Evolutionary conservation across 2,888 invertebrate genomes (phyloP).

Genomic region (Helicoverpa assulta): DNA sequence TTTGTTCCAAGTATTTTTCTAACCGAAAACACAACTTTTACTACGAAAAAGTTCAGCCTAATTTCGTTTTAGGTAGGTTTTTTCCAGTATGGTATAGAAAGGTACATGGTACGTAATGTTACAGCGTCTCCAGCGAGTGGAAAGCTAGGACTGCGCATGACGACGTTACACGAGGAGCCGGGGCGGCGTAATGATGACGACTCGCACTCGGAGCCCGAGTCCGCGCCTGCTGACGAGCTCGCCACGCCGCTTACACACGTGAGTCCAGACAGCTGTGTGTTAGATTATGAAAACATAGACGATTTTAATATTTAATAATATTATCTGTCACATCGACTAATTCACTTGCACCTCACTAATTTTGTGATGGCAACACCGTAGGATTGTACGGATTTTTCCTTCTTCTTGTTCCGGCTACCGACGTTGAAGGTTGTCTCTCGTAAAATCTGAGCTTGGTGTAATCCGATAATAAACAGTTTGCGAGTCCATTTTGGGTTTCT

Average conservation of each 20-base stretch:
- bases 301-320: too few relatives aligned
- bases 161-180: slow-evolving; percentile 97
- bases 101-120: slow-evolving; percentile 58
- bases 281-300: too few relatives aligned
- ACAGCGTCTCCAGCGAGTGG: slow-evolving; percentile 95
- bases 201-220: slow-evolving; percentile 88
- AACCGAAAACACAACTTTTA: slow-evolving; percentile 20
- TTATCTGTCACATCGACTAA: too few relatives aligned
- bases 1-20: slow-evolving; percentile 23
- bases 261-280: slow-evolving; percentile 40
- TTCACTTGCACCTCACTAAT: too few relatives aligned
- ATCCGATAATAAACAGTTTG: too few relatives aligned
- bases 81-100: neutral
- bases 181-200: slow-evolving; percentile 85
- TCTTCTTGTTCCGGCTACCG: too few relatives aligned
- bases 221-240: slow-evolving; percentile 80
- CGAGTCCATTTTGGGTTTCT: too few relatives aligned
- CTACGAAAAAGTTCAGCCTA: slow-evolving; percentile 19
- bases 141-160: slow-evolving; percentile 97
- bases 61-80: slow-evolving; percentile 4
- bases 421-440: too few relatives aligned
- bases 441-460: too few relatives aligned
- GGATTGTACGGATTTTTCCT: too few relatives aligned
- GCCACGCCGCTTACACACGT: slow-evolving; percentile 84
- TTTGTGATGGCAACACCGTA: too few relatives aligned